Conservation (phyloP, 2,113 vertebrate species). For the Symphodus melops region DNA sequence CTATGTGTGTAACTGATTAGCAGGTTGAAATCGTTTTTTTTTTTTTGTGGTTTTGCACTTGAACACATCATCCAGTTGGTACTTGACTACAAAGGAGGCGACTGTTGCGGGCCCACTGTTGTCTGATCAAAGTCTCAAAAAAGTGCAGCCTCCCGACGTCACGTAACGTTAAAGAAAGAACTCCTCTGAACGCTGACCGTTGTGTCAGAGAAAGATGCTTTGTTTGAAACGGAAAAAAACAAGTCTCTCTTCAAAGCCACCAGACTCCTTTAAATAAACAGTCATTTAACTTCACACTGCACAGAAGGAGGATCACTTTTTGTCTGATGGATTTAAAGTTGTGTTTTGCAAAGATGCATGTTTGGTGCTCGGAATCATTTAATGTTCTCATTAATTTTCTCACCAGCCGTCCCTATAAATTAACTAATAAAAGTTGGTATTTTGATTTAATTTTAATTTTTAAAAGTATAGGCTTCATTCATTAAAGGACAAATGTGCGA, state of each 20-base stretch:
- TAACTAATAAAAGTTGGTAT: background rate
- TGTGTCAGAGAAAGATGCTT: background rate
- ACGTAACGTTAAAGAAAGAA: background rate
- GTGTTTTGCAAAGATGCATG: background rate
- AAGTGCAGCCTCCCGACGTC: background rate
- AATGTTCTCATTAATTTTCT: slow-evolving; percentile 8
- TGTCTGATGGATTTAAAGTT: background rate
- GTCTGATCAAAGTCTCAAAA: background rate
- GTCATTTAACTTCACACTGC: background rate
- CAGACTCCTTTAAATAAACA: background rate
- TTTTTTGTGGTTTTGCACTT: background rate
- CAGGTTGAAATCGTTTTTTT: background rate
- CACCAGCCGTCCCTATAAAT: background rate
- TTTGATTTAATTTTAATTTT: no score
- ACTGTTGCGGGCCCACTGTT: no score
- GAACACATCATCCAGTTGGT: no score
- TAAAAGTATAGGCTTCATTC: no score
- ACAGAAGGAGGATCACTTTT: background rate
- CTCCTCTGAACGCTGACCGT: background rate
- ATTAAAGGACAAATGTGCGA: no score
- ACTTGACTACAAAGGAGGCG: no score
- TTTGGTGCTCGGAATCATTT: slow-evolving; percentile 1
- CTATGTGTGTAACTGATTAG: background rate
- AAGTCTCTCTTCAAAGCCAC: background rate
- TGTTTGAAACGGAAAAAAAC: background rate